phyloP scores from a whole-genome alignment of 2,113 vertebrate genomes.

The Pseudopodoces humilis region DNA sequence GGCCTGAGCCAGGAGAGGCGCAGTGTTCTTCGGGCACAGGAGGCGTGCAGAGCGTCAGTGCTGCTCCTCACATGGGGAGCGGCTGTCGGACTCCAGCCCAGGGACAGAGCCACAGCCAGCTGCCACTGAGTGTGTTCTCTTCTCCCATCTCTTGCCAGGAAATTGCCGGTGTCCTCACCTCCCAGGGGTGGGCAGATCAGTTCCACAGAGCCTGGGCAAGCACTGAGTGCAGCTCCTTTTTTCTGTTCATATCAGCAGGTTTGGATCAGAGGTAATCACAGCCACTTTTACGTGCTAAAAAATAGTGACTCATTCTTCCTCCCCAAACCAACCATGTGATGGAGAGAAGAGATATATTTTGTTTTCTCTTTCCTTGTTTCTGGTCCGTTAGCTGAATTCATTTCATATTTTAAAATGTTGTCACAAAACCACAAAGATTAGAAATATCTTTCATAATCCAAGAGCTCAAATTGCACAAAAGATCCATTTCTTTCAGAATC shows the following conservation, averaged over 20 bases:
- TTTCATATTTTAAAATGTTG: not conserved
- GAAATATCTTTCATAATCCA: not conserved
- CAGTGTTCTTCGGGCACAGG: not conserved
- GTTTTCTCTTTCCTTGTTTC: conserved; percentile 7
- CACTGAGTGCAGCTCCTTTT: not conserved
- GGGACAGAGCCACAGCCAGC: not conserved
- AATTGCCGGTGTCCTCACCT: not conserved
- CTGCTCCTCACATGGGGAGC: fast-evolving
- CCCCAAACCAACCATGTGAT: not conserved
- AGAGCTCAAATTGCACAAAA: not conserved
- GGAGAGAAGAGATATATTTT: not conserved
- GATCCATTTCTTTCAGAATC: not conserved
- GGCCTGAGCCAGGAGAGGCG: not conserved
- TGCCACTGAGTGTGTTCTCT: not conserved
- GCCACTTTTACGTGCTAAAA: not conserved
- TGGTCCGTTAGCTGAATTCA: not conserved
- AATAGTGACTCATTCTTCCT: conserved; percentile 28
- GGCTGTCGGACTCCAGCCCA: not conserved
- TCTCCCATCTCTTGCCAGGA: not conserved
- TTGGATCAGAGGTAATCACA: not conserved
- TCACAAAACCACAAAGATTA: not conserved
- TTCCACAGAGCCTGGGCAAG: not conserved
- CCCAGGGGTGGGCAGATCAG: not conserved
- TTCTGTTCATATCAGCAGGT: not conserved
- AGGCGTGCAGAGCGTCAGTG: not conserved